phyloP scores from a whole-genome alignment of 2,888 invertebrate species.

The Mythimna pallens region DNA sequence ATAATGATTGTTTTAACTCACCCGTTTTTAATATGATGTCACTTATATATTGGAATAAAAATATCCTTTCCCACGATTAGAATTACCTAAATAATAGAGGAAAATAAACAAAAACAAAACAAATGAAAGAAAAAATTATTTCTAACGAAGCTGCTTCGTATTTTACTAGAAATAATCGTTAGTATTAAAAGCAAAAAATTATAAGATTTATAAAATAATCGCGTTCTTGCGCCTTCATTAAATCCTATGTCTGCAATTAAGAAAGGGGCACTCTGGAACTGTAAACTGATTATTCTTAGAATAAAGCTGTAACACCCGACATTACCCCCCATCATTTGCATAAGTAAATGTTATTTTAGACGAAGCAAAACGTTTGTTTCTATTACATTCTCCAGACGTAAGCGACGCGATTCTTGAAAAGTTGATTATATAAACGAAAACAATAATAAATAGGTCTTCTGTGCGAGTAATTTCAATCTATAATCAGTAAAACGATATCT shows the following conservation, averaged over 20 bases:
- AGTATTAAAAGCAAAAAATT: slow-evolving; percentile 67
- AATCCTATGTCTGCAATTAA: slow-evolving; percentile 84
- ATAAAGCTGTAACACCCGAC: slow-evolving; percentile 83
- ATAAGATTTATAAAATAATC: slow-evolving; percentile 77
- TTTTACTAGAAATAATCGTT: slow-evolving; percentile 35
- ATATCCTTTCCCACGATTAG: background rate
- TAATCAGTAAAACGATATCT: slow-evolving; percentile 24
- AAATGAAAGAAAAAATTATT: slow-evolving; percentile 21
- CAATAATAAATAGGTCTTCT: slow-evolving; percentile 26
- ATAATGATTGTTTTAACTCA: slow-evolving; percentile 1
- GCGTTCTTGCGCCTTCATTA: slow-evolving; percentile 79
- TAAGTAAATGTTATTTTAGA: slow-evolving; percentile 81
- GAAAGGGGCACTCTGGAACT: slow-evolving; percentile 69
- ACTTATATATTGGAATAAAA: background rate
- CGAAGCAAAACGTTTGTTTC: slow-evolving; percentile 76
- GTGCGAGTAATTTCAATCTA: slow-evolving; percentile 26
- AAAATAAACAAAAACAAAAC: slow-evolving; percentile 17
- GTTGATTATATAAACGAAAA: slow-evolving; percentile 43
- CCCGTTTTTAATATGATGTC: no score
- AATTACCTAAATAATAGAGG: slow-evolving; percentile 23
- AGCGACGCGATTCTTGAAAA: slow-evolving; percentile 57
- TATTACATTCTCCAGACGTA: slow-evolving; percentile 66
- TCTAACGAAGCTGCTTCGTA: slow-evolving; percentile 13
- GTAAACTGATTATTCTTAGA: slow-evolving; percentile 84
- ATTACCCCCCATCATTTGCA: slow-evolving; percentile 79